These are phyloP conservation scores for Syngnathus floridae DNA, from an alignment of 2,113 vertebrate genomes.

Conservation along the genomic window DNA sequence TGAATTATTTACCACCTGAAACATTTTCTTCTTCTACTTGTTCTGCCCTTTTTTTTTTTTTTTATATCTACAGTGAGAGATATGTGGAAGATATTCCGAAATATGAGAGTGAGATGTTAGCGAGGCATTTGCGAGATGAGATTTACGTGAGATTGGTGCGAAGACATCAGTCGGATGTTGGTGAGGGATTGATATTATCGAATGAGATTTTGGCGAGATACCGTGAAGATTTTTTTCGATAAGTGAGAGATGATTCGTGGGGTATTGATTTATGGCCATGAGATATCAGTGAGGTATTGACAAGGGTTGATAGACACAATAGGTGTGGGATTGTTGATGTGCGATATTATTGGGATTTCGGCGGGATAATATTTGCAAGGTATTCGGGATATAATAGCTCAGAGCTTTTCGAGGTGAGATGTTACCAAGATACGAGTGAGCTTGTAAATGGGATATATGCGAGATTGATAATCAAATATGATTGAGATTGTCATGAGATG, in stretches of 20 bases:
- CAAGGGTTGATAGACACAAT: too few species aligned
- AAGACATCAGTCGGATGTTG: background rate
- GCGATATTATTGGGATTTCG: background rate
- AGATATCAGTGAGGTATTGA: too few species aligned
- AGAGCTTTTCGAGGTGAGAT: too few species aligned
- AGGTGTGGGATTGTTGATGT: background rate
- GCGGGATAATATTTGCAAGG: too few species aligned
- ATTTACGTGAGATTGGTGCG: background rate
- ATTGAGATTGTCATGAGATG: background rate
- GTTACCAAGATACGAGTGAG: too few species aligned
- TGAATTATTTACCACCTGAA: conserved; percentile 66
- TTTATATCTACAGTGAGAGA: background rate
- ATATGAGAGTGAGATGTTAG: background rate
- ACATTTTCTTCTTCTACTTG: conserved; percentile 37
- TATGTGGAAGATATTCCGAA: background rate
- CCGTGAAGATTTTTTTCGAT: background rate
- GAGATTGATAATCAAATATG: too few species aligned
- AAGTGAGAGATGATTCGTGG: background rate
- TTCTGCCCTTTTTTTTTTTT: background rate
- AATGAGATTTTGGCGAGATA: too few species aligned
- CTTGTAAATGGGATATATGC: too few species aligned
- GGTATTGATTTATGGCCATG: background rate
- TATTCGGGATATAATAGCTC: too few species aligned
- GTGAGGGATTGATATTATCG: background rate
- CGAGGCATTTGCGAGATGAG: background rate